These are phyloP conservation scores for Saccopteryx leptura DNA, from an alignment of 2,113 vertebrate genomes.

Conservation along the genomic window DNA sequence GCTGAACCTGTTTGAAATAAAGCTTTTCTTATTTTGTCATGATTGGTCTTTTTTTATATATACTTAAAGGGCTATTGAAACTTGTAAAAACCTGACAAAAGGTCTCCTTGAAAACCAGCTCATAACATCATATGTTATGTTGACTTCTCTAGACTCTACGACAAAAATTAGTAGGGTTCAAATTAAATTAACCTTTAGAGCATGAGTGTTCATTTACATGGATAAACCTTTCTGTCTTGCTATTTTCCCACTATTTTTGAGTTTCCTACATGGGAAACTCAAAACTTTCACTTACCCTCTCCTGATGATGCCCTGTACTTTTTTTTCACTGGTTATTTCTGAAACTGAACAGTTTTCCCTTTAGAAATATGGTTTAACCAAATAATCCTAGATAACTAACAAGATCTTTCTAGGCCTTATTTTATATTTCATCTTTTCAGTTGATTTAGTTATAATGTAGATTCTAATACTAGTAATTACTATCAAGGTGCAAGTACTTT, in stretches of 20 bases:
- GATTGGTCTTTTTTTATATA: slow-evolving; percentile 78
- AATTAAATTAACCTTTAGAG: background rate
- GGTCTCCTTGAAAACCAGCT: slow-evolving; percentile 45
- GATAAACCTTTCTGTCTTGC: background rate
- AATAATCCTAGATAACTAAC: background rate
- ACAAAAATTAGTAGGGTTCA: background rate
- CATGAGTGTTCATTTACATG: background rate
- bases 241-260: too few relatives aligned
- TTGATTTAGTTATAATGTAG: background rate
- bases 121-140: background rate
- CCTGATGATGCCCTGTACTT: background rate
- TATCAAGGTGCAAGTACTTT: background rate
- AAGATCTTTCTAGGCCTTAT: background rate
- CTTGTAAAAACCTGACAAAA: slow-evolving; percentile 73
- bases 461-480: background rate
- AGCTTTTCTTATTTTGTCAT: slow-evolving; percentile 84
- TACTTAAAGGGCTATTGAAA: slow-evolving; percentile 64
- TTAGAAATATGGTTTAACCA: background rate
- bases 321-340: background rate
- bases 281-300: background rate
- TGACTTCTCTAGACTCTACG: background rate
- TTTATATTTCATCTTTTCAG: background rate
- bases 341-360: background rate
- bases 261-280: background rate
- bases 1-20: slow-evolving; percentile 84